These are phyloP conservation scores for Gnathonemus longibarbis DNA, from an alignment of 2,113 vertebrate species.

Conservation along the genomic window DNA sequence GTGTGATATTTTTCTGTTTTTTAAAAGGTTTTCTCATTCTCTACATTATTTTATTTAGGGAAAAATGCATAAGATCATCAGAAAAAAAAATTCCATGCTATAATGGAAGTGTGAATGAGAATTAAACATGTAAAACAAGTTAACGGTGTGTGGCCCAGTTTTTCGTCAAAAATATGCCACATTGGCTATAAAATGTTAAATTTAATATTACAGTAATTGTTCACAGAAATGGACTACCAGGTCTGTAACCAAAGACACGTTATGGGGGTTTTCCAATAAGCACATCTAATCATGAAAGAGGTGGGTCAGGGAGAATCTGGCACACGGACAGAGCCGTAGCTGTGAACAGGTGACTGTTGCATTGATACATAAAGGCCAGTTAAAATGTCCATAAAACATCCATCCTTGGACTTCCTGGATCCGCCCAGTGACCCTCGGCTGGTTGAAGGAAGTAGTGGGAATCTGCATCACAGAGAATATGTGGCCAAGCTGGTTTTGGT, in stretches of 20 bases:
- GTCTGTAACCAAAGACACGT: conserved; percentile 41
- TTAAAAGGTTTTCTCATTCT: not conserved
- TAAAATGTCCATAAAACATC: conserved; percentile 1
- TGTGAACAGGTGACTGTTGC: conserved; percentile 44
- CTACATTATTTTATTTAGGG: not conserved
- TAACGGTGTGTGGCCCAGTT: conserved; percentile 39
- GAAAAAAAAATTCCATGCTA: conserved; percentile 23
- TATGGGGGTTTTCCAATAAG: conserved; percentile 38
- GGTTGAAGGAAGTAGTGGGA: conserved; percentile 42
- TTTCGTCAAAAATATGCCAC: conserved; percentile 54
- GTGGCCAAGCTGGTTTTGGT: conserved; percentile 45
- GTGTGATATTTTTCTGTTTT: not conserved
- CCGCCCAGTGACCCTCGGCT: conserved; percentile 44
- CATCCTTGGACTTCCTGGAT: not conserved
- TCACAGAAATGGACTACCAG: conserved; percentile 59
- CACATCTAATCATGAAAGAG: conserved; percentile 32
- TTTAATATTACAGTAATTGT: conserved; percentile 68
- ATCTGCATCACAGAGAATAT: conserved; percentile 46
- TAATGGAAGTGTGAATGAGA: conserved; percentile 12
- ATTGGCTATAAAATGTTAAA: conserved; percentile 58
- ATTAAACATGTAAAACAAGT: conserved; percentile 42
- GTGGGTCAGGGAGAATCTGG: conserved; percentile 38
- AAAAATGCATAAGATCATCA: conserved; percentile 17
- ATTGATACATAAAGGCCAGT: conserved; percentile 39
- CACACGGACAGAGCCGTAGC: conserved; percentile 41